phyloP scores from a whole-genome alignment of 2,113 vertebrate species.

The Anoplopoma fimbria region DNA sequence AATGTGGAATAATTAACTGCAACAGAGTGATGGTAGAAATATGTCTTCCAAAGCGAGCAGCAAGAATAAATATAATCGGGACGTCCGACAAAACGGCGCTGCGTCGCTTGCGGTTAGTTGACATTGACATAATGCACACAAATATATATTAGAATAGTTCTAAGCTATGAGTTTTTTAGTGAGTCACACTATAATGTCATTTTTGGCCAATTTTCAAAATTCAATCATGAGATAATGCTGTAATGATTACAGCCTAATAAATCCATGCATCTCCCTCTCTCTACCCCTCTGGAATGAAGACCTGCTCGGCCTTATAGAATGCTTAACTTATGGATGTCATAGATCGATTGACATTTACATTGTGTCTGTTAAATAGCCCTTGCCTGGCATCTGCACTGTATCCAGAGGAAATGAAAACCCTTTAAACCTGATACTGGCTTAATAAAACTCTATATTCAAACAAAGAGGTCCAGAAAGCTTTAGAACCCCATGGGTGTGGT shows the following conservation, averaged over 20 bases:
- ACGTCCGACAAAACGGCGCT: too few species aligned
- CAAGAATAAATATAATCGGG: too few species aligned
- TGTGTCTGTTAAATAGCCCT: background rate
- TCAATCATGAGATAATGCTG: background rate
- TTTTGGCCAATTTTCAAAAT: too few species aligned
- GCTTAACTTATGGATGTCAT: background rate
- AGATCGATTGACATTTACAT: background rate
- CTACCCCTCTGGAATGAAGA: background rate
- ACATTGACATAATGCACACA: too few species aligned
- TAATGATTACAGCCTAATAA: background rate
- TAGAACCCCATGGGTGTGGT: conserved; percentile 23
- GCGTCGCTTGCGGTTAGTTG: too few species aligned
- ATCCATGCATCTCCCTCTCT: background rate
- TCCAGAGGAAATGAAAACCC: conserved; percentile 38
- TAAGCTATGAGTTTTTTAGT: too few species aligned
- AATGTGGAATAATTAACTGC: too few species aligned
- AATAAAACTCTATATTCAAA: conserved; percentile 39
- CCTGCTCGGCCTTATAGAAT: background rate
- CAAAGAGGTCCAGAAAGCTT: conserved; percentile 44
- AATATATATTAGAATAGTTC: too few species aligned
- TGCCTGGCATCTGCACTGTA: background rate
- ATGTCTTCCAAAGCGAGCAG: too few species aligned
- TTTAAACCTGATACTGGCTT: conserved; percentile 4
- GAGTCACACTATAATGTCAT: too few species aligned
- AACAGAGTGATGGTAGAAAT: too few species aligned